Conservation (phyloP, 2,797 vertebrate genomes). For the Ctenopoma multispine region DNA sequence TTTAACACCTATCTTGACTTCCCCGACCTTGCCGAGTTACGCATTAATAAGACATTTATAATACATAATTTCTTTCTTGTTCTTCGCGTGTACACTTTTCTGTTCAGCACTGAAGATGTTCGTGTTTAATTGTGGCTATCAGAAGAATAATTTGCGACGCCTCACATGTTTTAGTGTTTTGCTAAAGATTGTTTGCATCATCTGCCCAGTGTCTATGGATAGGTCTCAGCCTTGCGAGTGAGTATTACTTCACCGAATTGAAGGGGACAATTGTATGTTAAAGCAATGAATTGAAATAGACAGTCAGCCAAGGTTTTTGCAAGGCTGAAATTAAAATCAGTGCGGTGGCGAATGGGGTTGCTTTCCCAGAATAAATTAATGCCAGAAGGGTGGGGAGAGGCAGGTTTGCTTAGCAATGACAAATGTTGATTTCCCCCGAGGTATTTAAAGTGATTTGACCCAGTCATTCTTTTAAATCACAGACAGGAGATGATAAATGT, state of each 20-base stretch:
- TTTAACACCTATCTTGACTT: conserved; percentile 83
- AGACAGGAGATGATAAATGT: conserved; percentile 89
- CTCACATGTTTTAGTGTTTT: conserved; percentile 77
- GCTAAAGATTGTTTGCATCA: conserved; percentile 82
- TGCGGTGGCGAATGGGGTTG: conserved; percentile 67
- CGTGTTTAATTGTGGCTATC: conserved; percentile 82
- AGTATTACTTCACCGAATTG: conserved; percentile 79
- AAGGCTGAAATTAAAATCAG: conserved; percentile 86
- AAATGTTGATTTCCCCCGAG: conserved; percentile 89
- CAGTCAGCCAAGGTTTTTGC: conserved; percentile 82
- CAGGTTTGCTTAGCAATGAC: conserved; percentile 84
- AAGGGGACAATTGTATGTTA: conserved; percentile 82
- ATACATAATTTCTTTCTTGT: conserved; percentile 84
- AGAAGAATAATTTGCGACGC: conserved; percentile 82
- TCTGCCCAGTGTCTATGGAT: conserved; percentile 62
- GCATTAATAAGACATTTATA: conserved; percentile 87
- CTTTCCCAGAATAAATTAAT: conserved; percentile 84
- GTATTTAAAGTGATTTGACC: conserved; percentile 89
- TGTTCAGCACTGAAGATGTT: conserved; percentile 65
- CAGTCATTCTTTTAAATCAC: conserved; percentile 89
- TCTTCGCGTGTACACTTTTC: conserved; percentile 73
- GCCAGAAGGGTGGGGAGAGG: conserved; percentile 73
- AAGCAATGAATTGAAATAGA: conserved; percentile 83
- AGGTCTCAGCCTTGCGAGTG: conserved; percentile 68
- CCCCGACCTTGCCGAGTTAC: conserved; percentile 81